phyloP scores from a whole-genome alignment of 1,140 invertebrate species.

The Neuroterus valhalla region DNA sequence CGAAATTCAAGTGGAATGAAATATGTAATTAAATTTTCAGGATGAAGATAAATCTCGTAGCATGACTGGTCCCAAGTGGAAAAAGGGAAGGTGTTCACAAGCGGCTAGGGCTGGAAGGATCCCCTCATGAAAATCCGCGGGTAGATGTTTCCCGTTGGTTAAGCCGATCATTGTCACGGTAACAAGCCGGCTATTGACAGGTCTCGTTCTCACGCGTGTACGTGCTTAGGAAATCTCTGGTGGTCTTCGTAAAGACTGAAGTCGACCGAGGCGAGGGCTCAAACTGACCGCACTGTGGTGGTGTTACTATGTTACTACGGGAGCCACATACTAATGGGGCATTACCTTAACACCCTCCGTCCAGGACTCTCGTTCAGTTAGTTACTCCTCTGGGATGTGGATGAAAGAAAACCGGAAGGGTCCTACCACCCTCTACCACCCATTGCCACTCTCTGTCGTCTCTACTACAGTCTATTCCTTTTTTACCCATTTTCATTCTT shows the following conservation, averaged over 20 bases:
- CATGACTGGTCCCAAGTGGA: background rate
- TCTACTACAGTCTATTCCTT: background rate
- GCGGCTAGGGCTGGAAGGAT: background rate
- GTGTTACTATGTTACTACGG: conserved; percentile 66
- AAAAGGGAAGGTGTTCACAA: background rate
- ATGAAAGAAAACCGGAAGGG: conserved; percentile 42
- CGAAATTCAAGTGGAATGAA: background rate
- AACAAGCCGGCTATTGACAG: conserved; percentile 73
- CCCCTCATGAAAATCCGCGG: conserved; percentile 35
- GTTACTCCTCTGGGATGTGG: conserved; percentile 67
- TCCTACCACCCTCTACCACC: conserved; percentile 32
- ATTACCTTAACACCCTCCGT: conserved; percentile 74
- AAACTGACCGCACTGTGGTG: conserved; percentile 66
- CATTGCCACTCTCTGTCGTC: conserved; percentile 37
- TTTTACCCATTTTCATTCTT: conserved; percentile 8
- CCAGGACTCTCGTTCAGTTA: conserved; percentile 71
- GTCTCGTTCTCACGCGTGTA: conserved; percentile 59
- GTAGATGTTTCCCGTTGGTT: conserved; percentile 71
- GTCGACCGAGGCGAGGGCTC: conserved; percentile 54
- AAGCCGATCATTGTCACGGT: conserved; percentile 73
- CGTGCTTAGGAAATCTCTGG: conserved; percentile 50
- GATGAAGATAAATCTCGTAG: background rate
- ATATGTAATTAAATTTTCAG: background rate
- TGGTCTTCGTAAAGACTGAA: conserved; percentile 44
- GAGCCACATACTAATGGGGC: conserved; percentile 73